These are phyloP conservation scores for Thamnophis sirtalis DNA, from an alignment of 2,113 vertebrate species.

Conservation along the genomic window DNA sequence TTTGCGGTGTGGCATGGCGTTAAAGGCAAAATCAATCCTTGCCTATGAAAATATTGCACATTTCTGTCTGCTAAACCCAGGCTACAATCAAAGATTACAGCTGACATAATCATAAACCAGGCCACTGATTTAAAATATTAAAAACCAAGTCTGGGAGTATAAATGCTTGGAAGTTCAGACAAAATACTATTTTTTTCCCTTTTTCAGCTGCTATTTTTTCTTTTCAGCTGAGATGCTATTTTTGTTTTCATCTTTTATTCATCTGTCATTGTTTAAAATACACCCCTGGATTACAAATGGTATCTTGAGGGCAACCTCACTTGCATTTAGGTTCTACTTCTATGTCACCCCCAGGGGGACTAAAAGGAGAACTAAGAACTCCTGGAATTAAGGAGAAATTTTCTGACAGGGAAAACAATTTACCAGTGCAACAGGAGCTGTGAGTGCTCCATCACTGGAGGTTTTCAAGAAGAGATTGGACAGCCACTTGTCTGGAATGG, in stretches of 20 bases:
- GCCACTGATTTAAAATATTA: background rate
- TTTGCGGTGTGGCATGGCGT: background rate
- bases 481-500: too few relatives aligned
- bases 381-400: too few relatives aligned
- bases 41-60: background rate
- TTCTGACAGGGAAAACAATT: too few relatives aligned
- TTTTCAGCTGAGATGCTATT: background rate
- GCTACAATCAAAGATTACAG: background rate
- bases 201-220: background rate
- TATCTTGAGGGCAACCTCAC: too few relatives aligned
- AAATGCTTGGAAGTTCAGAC: background rate
- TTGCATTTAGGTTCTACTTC: too few relatives aligned
- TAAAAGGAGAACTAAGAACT: too few relatives aligned
- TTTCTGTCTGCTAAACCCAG: background rate
- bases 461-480: too few relatives aligned
- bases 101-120: background rate
- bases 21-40: background rate
- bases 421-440: too few relatives aligned
- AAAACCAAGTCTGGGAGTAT: background rate
- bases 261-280: too few relatives aligned
- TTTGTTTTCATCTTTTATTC: background rate
- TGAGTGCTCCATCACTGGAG: too few relatives aligned
- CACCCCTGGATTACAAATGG: too few relatives aligned
- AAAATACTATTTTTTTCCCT: background rate
- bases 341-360: too few relatives aligned